Conservation (phyloP, 2,113 vertebrate species). For the Sceloporus undulatus region DNA sequence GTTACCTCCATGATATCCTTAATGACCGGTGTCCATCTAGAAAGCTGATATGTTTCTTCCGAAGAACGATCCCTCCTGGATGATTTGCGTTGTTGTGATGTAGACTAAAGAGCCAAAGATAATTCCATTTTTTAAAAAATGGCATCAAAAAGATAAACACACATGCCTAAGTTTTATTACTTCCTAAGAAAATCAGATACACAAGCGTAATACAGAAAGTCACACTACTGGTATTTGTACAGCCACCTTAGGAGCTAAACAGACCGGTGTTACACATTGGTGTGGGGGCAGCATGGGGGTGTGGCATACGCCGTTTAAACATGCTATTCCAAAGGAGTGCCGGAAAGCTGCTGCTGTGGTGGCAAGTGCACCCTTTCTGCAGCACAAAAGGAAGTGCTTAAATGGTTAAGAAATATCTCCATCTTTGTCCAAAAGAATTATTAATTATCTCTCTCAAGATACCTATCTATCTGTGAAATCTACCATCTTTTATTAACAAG, state of each 20-base stretch:
- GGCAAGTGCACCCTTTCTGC: no score
- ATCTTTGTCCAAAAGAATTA: no score
- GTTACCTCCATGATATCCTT: slow-evolving; percentile 97
- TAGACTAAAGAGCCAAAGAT: slow-evolving; percentile 55
- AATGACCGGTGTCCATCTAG: slow-evolving; percentile 94
- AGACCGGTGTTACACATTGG: no score
- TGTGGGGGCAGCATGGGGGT: no score
- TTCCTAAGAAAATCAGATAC: background rate
- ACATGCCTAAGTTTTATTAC: background rate
- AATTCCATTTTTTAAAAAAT: background rate
- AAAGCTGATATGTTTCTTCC: slow-evolving; percentile 92
- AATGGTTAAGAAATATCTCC: no score
- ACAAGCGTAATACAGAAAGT: background rate
- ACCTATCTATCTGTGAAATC: background rate
- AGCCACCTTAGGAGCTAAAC: background rate
- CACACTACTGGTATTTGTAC: background rate
- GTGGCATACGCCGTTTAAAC: no score
- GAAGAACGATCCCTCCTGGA: slow-evolving; percentile 86
- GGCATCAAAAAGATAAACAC: background rate
- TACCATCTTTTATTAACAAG: background rate
- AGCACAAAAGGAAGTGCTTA: no score
- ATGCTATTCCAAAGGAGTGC: no score
- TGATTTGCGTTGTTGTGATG: slow-evolving; percentile 77
- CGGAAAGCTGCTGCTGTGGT: no score
- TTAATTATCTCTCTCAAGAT: no score